Conservation (phyloP, 2,113 vertebrate species). For the Phainopepla nitens region DNA sequence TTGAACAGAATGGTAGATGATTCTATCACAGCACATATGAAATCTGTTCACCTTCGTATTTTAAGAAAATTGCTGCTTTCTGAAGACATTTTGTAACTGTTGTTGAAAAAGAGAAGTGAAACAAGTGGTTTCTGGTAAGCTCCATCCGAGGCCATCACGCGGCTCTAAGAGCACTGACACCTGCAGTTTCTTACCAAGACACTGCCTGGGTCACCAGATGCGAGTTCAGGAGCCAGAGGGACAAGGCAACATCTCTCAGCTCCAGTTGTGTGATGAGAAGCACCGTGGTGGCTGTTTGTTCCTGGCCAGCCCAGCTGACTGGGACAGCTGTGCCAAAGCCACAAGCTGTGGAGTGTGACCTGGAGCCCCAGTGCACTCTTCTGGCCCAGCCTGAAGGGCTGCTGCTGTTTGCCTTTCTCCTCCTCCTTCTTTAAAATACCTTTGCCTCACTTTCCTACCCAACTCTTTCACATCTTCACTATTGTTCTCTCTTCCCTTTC, state of each 20-base stretch:
- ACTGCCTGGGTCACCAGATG: neutral
- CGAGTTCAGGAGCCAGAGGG: neutral
- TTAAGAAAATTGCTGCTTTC: neutral
- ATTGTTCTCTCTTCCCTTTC: neutral
- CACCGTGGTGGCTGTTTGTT: neutral
- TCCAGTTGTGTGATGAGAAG: neutral
- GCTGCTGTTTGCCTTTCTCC: neutral
- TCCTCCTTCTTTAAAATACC: neutral
- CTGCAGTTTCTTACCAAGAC: neutral
- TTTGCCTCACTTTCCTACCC: neutral
- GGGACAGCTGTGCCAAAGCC: neutral
- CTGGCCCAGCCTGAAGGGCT: neutral
- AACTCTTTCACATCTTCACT: neutral
- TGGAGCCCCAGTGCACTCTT: neutral
- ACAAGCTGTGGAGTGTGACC: neutral
- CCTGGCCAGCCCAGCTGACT: neutral
- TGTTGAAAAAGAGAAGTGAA: conserved; percentile 48
- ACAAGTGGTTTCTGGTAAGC: neutral
- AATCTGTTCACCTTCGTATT: neutral
- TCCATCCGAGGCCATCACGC: neutral
- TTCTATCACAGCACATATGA: neutral
- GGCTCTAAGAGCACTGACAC: neutral
- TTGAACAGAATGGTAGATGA: neutral
- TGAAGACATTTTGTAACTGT: neutral
- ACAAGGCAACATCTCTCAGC: neutral